Evolutionary conservation across 2,888 invertebrate genomes (phyloP), one percentile per base, ranked within the genome.

Genomic region (Ichneumoninae sp.): DNA sequence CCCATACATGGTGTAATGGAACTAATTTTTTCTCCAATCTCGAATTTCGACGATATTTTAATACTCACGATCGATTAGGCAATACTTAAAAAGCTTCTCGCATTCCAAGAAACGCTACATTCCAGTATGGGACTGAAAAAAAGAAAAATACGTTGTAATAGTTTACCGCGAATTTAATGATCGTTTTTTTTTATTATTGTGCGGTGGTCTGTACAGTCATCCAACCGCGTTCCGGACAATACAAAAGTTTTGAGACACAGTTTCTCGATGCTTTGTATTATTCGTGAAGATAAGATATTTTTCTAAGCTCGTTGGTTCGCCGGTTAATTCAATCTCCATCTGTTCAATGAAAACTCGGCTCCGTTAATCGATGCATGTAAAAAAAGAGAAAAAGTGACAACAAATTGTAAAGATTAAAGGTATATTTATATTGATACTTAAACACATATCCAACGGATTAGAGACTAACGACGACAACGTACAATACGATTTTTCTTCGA

Each of bases 371-470:
- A 66, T 19, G 70, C 72, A 72, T 66, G 62, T 65, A 76, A 80
- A 84, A 71, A 65, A 79, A 54, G 54, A 54, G n/a, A 47, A 60
- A 13, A 70, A 68, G 69, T 66, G 30, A 80, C 33, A 33, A 76
- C 36, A 76, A 68, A 84, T 86, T 82, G 80, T 84, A 84, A 84
- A 86, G 66, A 82, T 77, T 68, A 77, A 79, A 84, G 72, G 76
- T 88, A 89, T 89, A 89, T 89, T 88, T 89, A 89, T 87, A 89
- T 90, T 89, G 85, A 90, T 88, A 90, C 87, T 88, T 86, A 80
- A 88, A 91, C 88, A 91, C 91, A 91, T 91, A 91, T 91, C 91
- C 89, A 87, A 88, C 86, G 88, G 90, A 89, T 88, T 86, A 87
- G 87, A 80, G 80, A 84, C 83, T 84, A 87, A 86, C 83, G 83